A percentile compares a stretch with the other conserved stretches of the same genome.
These are phyloP conservation scores for Tetrao urogallus DNA, from an alignment of 2,113 vertebrate species.

Conservation along the genomic window DNA sequence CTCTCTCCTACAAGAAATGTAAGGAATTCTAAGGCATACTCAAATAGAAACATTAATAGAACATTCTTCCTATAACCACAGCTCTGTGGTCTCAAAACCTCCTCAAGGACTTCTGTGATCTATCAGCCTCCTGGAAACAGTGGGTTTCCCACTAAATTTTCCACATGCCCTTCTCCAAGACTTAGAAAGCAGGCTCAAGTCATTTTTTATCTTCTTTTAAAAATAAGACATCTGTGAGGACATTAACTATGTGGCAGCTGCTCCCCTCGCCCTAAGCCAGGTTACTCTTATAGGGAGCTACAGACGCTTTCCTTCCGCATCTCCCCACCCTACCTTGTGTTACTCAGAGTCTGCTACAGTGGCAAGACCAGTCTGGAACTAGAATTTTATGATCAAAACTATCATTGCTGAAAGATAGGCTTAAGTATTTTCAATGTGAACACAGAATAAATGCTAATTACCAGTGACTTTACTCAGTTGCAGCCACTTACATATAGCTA, in stretches of 20 bases:
- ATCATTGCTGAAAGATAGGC: not conserved
- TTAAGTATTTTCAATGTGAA: not conserved
- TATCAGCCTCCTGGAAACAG: not conserved
- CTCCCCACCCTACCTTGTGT: not conserved
- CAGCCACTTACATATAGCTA: not conserved
- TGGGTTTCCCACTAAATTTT: not conserved
- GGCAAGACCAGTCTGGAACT: not conserved
- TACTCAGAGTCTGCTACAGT: not conserved
- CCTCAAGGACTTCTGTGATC: not conserved
- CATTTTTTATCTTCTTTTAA: not conserved
- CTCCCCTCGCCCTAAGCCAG: not conserved
- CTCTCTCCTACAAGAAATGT: not conserved
- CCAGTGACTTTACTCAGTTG: not conserved
- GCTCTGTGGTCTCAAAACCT: not conserved
- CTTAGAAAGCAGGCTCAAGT: not conserved
- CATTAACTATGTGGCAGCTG: not conserved
- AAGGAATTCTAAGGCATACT: not conserved
- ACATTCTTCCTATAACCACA: not conserved
- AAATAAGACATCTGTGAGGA: not conserved
- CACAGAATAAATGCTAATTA: not conserved
- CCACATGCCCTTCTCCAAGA: not conserved
- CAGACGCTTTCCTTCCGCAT: not conserved
- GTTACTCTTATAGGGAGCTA: not conserved
- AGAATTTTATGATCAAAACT: not conserved
- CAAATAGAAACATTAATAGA: not conserved